These are phyloP conservation scores for Homarus americanus DNA, from an alignment of 1,140 invertebrate species.

Conservation along the genomic window DNA sequence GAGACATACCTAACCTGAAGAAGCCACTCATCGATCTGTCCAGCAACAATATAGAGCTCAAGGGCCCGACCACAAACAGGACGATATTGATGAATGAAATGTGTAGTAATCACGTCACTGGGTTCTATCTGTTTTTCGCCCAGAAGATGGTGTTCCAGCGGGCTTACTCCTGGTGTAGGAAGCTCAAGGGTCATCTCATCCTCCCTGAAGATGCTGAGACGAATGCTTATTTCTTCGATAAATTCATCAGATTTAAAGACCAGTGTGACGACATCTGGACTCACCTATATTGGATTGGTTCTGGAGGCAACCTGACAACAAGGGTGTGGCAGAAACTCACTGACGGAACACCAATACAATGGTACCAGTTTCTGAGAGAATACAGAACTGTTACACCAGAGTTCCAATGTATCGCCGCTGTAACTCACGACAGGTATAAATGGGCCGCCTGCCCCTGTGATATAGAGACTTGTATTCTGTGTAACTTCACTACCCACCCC, in stretches of 20 bases:
- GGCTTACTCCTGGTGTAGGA: slow-evolving; percentile 41
- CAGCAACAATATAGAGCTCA: neutral
- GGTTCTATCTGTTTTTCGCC: slow-evolving; percentile 50
- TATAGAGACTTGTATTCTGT: slow-evolving; percentile 48
- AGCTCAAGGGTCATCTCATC: slow-evolving; percentile 40
- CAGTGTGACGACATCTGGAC: slow-evolving; percentile 48
- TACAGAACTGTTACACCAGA: slow-evolving; percentile 35
- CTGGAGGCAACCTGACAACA: slow-evolving; percentile 1
- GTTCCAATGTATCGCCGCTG: slow-evolving; percentile 45
- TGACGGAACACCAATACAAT: slow-evolving; percentile 27
- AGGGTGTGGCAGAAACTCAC: slow-evolving; percentile 14
- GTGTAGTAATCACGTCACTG: slow-evolving; percentile 6
- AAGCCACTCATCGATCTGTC: neutral
- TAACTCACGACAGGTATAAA: slow-evolving; percentile 50
- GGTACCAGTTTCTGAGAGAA: slow-evolving; percentile 39
- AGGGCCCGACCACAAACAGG: neutral
- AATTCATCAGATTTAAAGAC: slow-evolving; percentile 27
- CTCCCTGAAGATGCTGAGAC: slow-evolving; percentile 25
- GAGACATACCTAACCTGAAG: neutral
- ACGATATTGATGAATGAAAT: slow-evolving; percentile 5
- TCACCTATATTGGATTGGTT: slow-evolving; percentile 58
- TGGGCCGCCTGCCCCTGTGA: slow-evolving; percentile 54
- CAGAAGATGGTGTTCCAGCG: slow-evolving; percentile 40
- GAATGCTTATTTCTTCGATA: slow-evolving; percentile 35
- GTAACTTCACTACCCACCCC: slow-evolving; percentile 47